These are phyloP conservation scores for Python bivittatus DNA, from an alignment of 2,113 vertebrate species.

Conservation along the genomic window DNA sequence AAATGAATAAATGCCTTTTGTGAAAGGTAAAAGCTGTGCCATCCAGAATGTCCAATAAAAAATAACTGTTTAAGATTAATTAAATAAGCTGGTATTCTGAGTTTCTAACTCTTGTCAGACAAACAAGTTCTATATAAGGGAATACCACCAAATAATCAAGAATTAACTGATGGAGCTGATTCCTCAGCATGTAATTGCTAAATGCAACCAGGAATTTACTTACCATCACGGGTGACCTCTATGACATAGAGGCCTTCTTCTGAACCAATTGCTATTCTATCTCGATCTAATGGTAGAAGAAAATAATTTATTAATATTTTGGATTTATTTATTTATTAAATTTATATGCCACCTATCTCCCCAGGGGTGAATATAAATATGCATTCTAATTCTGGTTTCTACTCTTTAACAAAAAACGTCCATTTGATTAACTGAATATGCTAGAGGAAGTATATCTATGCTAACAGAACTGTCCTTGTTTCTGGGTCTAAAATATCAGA, in stretches of 20 bases:
- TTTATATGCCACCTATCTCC: too few relatives aligned
- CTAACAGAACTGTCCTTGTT: neutral
- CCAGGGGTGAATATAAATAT: neutral
- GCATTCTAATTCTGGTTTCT: neutral
- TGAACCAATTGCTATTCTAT: conserved; percentile 89
- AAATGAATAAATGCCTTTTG: neutral
- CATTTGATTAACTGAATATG: neutral
- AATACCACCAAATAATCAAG: conserved; percentile 22
- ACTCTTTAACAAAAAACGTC: neutral
- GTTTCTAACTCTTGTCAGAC: conserved; percentile 26
- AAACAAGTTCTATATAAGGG: conserved; percentile 24
- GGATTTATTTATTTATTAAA: too few relatives aligned
- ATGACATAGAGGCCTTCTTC: conserved; percentile 95
- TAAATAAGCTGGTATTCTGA: conserved; percentile 9
- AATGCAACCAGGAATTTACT: conserved; percentile 53
- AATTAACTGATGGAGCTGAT: conserved; percentile 37
- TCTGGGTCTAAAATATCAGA: neutral
- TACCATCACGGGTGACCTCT: conserved; percentile 94
- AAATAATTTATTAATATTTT: conserved; percentile 11
- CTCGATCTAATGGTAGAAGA: conserved; percentile 81
- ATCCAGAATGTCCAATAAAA: conserved; percentile 23
- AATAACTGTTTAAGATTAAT: conserved; percentile 30
- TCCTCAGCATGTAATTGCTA: conserved; percentile 34
- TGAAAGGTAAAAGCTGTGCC: conserved; percentile 13
- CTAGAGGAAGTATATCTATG: neutral